These are phyloP conservation scores for Macroramphosus scolopax DNA, from an alignment of 2,797 vertebrate species.

Conservation along the genomic window DNA sequence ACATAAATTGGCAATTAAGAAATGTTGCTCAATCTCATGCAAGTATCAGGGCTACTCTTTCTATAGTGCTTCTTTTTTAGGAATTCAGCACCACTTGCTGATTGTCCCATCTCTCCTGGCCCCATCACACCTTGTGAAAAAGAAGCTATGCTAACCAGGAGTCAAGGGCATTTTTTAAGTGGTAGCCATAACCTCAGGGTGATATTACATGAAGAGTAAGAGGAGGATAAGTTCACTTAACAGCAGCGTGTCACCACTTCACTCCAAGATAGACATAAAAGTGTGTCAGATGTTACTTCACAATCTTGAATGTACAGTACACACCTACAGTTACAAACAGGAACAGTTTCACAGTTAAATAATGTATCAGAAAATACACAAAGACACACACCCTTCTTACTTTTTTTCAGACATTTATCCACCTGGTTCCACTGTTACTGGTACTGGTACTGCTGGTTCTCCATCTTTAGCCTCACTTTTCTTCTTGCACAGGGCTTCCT, in stretches of 20 bases:
- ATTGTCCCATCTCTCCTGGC: neutral
- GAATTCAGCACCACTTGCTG: neutral
- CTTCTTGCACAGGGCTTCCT: slow-evolving; percentile 10
- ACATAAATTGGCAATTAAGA: slow-evolving; percentile 7
- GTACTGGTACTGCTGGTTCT: too few relatives aligned
- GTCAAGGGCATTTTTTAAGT: slow-evolving; percentile 10
- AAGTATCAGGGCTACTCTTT: slow-evolving; percentile 16
- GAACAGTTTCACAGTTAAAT: slow-evolving; percentile 26
- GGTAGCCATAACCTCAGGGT: slow-evolving; percentile 6
- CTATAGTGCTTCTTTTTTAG: slow-evolving; percentile 26
- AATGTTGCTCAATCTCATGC: slow-evolving; percentile 12
- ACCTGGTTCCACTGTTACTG: slow-evolving; percentile 13
- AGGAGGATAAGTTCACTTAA: slow-evolving; percentile 34
- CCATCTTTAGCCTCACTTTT: slow-evolving; percentile 3
- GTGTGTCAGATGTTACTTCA: slow-evolving; percentile 32
- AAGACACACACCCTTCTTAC: neutral
- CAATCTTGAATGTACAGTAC: slow-evolving; percentile 22
- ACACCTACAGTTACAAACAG: slow-evolving; percentile 17
- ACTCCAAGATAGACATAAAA: slow-evolving; percentile 33
- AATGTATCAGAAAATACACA: neutral
- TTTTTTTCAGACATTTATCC: slow-evolving; percentile 20
- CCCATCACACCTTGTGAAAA: slow-evolving; percentile 12
- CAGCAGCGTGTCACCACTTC: slow-evolving; percentile 50
- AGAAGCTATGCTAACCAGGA: neutral
- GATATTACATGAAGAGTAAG: slow-evolving; percentile 13